These are phyloP conservation scores for Anthoptus insignis DNA, from an alignment of 2,888 invertebrate species.

Conservation along the genomic window DNA sequence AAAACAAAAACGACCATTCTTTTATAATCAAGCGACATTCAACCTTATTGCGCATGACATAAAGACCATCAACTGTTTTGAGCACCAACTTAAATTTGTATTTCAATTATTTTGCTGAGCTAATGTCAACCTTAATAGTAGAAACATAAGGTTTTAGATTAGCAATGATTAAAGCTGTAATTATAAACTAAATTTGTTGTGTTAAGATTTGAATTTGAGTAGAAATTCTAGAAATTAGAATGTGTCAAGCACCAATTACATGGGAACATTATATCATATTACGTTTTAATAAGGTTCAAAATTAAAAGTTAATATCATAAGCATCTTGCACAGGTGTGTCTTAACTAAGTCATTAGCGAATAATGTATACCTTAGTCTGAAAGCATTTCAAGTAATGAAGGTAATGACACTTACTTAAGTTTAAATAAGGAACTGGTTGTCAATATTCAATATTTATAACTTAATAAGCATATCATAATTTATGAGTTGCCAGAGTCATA, in stretches of 20 bases:
- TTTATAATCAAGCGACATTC: neutral
- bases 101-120: neutral
- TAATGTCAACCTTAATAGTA: neutral
- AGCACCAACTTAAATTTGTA: constrained; percentile 29
- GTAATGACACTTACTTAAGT: constrained; percentile 16
- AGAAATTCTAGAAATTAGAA: constrained; percentile 75
- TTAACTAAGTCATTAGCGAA: constrained; percentile 11
- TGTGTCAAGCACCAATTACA: constrained; percentile 56
- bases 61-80: constrained; percentile 16
- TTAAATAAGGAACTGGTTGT: constrained; percentile 4
- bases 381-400: constrained; percentile 23
- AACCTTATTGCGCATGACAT: constrained; percentile 9
- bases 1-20: constrained; percentile 57
- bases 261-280: constrained; percentile 8
- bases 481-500: too few species aligned
- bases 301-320: neutral
- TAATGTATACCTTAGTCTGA: constrained; percentile 13
- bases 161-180: neutral
- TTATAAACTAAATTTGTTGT: constrained; percentile 16
- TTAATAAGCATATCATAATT: neutral
- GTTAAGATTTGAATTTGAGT: constrained; percentile 73
- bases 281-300: constrained; percentile 19
- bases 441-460: neutral
- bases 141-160: constrained; percentile 19
- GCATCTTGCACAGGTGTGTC: constrained; percentile 17